Conservation (phyloP, 2,113 vertebrate genomes). For the Microcebus ravelobensis region DNA sequence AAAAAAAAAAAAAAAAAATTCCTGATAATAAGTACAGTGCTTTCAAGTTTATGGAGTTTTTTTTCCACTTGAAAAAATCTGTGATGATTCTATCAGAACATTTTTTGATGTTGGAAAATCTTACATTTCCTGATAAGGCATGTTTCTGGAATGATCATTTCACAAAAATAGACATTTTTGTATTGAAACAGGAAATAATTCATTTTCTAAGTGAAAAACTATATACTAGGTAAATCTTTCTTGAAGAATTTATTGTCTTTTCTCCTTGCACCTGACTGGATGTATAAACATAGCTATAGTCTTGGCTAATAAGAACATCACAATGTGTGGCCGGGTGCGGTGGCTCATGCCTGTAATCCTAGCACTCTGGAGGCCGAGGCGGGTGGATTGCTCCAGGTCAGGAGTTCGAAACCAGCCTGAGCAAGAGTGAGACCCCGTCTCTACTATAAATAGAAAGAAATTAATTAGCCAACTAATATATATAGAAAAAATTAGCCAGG, state of each 20-base stretch:
- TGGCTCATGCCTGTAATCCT: too few species aligned
- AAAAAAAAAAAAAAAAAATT: too few species aligned
- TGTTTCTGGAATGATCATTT: constrained; percentile 53
- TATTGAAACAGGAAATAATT: constrained; percentile 52
- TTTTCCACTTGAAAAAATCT: neutral
- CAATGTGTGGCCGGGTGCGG: constrained; percentile 48
- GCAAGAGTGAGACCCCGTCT: too few species aligned
- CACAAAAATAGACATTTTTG: constrained; percentile 38
- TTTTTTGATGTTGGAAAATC: constrained; percentile 34
- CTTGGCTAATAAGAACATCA: constrained; percentile 81
- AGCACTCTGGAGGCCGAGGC: too few species aligned
- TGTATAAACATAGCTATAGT: constrained; percentile 77
- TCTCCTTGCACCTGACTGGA: constrained; percentile 71
- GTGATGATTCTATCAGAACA: neutral
- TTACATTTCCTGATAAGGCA: constrained; percentile 44
- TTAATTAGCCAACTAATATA: too few species aligned
- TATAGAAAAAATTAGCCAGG: too few species aligned
- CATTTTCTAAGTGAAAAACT: constrained; percentile 65
- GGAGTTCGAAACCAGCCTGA: too few species aligned
- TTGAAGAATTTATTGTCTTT: constrained; percentile 71
- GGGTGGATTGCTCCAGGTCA: too few species aligned
- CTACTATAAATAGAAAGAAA: too few species aligned
- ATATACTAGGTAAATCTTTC: constrained; percentile 78
- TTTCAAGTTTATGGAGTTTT: neutral
- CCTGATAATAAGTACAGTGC: neutral